Conservation (phyloP, 2,888 invertebrate species). For the Callinectes sapidus region DNA sequence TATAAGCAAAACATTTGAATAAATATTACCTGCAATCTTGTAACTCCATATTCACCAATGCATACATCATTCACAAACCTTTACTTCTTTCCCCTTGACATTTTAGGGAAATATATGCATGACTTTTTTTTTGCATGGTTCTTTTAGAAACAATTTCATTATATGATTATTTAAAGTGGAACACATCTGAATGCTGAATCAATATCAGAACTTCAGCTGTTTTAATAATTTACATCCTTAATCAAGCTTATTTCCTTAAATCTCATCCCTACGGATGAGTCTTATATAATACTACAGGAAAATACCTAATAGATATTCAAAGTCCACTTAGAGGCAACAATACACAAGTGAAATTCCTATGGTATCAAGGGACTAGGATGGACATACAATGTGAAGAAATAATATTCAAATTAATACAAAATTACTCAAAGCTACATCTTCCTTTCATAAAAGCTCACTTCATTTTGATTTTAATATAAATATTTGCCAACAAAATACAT, state of each 20-base stretch:
- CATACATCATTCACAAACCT: slow-evolving; percentile 3
- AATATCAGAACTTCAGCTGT: not conserved
- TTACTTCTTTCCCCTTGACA: not conserved
- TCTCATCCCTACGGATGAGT: slow-evolving; percentile 11
- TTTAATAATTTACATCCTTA: slow-evolving; percentile 21
- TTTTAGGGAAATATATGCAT: not conserved
- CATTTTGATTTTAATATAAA: slow-evolving; percentile 43
- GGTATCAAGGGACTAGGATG: slow-evolving; percentile 31
- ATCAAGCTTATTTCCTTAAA: not conserved
- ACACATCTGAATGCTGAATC: not conserved
- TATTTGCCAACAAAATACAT: slow-evolving; percentile 34
- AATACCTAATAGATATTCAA: slow-evolving; percentile 15
- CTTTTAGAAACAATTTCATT: not conserved
- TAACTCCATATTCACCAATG: not conserved
- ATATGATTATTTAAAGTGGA: not conserved
- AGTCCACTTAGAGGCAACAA: slow-evolving; percentile 25
- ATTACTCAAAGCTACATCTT: not conserved
- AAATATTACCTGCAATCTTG: not conserved
- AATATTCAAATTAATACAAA: not conserved
- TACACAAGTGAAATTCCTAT: slow-evolving; percentile 7
- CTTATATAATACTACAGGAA: slow-evolving; percentile 7
- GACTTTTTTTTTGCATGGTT: not conserved
- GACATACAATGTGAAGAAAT: slow-evolving; percentile 19
- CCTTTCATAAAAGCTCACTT: slow-evolving; percentile 34
- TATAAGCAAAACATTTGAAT: not conserved